Evolutionary conservation across 2,888 invertebrate species (phyloP).

Genomic region (Cephus pygmeus): DNA sequence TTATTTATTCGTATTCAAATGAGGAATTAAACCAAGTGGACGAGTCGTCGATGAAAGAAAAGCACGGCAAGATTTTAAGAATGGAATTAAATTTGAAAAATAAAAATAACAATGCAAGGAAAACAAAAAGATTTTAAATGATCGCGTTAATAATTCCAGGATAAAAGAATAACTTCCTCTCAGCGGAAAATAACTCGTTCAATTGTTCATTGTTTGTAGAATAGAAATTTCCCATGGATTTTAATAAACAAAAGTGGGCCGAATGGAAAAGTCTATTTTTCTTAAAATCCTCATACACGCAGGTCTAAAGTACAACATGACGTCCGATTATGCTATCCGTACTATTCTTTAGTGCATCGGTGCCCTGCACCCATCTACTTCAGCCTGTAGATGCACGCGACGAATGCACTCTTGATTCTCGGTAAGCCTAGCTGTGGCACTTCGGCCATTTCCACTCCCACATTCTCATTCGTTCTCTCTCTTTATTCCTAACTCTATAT

Average conservation of each 20-base stretch:
- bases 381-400: neutral
- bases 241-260: slow-evolving; percentile 29
- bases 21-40: neutral
- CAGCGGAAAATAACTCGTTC: slow-evolving; percentile 37
- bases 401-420: neutral
- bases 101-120: neutral
- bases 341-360: neutral
- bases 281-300: neutral
- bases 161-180: slow-evolving; percentile 24
- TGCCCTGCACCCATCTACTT: neutral
- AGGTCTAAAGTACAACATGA: neutral
- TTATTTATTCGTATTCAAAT: neutral
- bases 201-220: slow-evolving; percentile 29
- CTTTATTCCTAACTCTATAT: neutral
- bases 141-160: slow-evolving; percentile 11
- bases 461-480: neutral
- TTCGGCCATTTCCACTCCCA: neutral
- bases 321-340: neutral
- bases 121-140: neutral
- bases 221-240: slow-evolving; percentile 7
- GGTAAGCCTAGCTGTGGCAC: neutral
- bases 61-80: neutral
- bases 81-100: neutral
- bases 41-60: neutral
- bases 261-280: neutral